Evolutionary conservation across 2,888 invertebrate genomes (phyloP).

Genomic region (Bruchidius siliquastri): DNA sequence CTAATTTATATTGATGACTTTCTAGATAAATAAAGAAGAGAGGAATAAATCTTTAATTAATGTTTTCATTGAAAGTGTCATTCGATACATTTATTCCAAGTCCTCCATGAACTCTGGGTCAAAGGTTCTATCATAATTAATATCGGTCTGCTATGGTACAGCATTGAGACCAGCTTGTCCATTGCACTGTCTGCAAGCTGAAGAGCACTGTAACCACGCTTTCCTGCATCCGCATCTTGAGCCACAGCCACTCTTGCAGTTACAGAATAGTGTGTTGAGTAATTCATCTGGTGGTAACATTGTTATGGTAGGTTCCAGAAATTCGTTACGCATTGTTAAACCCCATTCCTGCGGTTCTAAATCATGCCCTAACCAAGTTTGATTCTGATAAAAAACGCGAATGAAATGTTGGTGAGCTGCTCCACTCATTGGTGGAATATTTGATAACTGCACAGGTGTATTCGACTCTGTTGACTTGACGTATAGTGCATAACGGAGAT

Average conservation of each 20-base stretch:
- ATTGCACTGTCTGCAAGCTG: slow-evolving; percentile 28
- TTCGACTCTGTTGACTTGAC: too few relatives aligned
- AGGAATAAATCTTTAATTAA: too few relatives aligned
- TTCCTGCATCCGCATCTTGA: slow-evolving; percentile 28
- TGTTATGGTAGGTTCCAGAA: slow-evolving; percentile 2
- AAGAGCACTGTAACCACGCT: slow-evolving; percentile 30
- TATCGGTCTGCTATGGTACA: too few relatives aligned
- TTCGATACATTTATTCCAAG: slow-evolving; percentile 11
- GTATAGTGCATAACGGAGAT: too few relatives aligned
- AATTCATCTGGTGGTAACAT: background rate
- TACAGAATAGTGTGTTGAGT: too few relatives aligned
- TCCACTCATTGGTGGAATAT: too few relatives aligned
- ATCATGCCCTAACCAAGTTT: too few relatives aligned
- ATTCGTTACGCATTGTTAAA: slow-evolving; percentile 3
- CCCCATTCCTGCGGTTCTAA: slow-evolving; percentile 6
- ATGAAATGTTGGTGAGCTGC: slow-evolving; percentile 1
- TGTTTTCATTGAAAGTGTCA: background rate
- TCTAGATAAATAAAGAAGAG: background rate
- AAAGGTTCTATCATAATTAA: too few relatives aligned
- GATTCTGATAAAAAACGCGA: background rate
- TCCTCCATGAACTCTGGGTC: slow-evolving; percentile 7
- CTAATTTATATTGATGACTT: background rate
- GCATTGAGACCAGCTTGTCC: too few relatives aligned
- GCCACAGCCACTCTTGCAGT: too few relatives aligned
- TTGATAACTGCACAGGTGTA: too few relatives aligned